These are phyloP conservation scores for Gambusia affinis DNA, from an alignment of 2,113 vertebrate species.

Conservation along the genomic window DNA sequence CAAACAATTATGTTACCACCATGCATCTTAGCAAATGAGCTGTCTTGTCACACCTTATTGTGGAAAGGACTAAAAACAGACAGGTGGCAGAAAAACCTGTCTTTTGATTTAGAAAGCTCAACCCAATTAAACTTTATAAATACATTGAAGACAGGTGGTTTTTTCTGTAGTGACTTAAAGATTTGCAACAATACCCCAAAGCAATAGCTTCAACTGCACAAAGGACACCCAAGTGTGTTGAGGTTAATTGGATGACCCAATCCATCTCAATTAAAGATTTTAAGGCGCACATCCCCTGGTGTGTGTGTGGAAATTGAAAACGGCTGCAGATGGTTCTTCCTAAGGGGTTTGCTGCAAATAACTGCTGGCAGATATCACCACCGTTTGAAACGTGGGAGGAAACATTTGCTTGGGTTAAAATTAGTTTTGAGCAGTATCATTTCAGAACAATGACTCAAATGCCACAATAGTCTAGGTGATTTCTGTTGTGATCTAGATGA, in stretches of 20 bases:
- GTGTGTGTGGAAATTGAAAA: conserved; percentile 76
- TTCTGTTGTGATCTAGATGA: not conserved
- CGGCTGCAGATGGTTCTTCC: conserved; percentile 72
- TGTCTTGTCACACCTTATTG: not conserved
- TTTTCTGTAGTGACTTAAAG: conserved; percentile 66
- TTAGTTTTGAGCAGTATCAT: conserved; percentile 18
- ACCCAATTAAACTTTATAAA: conserved; percentile 74
- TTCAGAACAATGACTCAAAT: conserved; percentile 16
- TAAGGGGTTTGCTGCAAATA: conserved; percentile 75
- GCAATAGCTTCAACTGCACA: conserved; percentile 70
- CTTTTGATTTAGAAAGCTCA: conserved; percentile 51
- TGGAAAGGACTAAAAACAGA: not conserved
- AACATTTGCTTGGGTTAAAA: conserved; percentile 52
- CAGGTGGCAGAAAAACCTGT: not conserved
- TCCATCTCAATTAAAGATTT: conserved; percentile 83
- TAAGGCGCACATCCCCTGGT: conserved; percentile 68
- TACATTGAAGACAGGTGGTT: conserved; percentile 66
- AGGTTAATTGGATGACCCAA: conserved; percentile 84
- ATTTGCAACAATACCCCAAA: conserved; percentile 77
- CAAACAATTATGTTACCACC: conserved; percentile 6
- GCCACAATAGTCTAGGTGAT: not conserved
- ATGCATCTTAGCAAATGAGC: not conserved
- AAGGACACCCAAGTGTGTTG: conserved; percentile 73
- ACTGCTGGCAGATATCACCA: conserved; percentile 71
- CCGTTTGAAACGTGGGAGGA: not conserved